Evolutionary conservation across 2,797 vertebrate genomes (phyloP), one percentile per base, ranked within the genome.

Genomic region (Urosaurus nigricauda): DNA sequence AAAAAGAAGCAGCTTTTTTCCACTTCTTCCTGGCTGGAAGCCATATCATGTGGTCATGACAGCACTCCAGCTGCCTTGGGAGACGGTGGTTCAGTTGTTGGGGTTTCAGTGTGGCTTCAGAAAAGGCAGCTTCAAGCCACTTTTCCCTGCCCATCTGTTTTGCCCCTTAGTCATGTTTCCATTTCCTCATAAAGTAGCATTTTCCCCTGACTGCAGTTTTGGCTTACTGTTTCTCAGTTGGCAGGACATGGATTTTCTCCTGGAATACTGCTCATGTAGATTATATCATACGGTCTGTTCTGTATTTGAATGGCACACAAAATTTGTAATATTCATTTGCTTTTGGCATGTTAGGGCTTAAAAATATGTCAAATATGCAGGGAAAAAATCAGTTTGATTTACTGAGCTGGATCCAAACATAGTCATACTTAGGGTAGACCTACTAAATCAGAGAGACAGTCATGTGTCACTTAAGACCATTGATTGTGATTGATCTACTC

Each of bases 101-200:
- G n/a, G n/a, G n/a, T n/a, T n/a, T n/a, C n/a, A n/a, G n/a, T n/a
- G n/a, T n/a, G n/a, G n/a, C n/a, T n/a, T n/a, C n/a, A n/a, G n/a
- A n/a, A n/a, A n/a, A n/a, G n/a, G n/a, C n/a, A n/a, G n/a, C n/a
- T n/a, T n/a, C n/a, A n/a, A n/a, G n/a, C n/a, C n/a, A n/a, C n/a
- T n/a, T n/a, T n/a, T n/a, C n/a, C n/a, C n/a, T n/a, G n/a, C n/a
- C n/a, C n/a, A n/a, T n/a, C n/a, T n/a, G n/a, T n/a, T n/a, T n/a
- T n/a, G n/a, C n/a, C n/a, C n/a, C n/a, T 73, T 60, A 84, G 79
- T 65, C 53, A 87, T 60, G 6, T 77, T 82, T 78, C 58, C 85
- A 60, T 51, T 82, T 93, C 51, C 79, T 90, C 70, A 82, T 90
- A 84, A 51, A 85, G 81, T 24, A 68, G 88, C 51, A 70, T 14